phyloP scores from a whole-genome alignment of 1,140 invertebrate species.

The Aphelinus certus region DNA sequence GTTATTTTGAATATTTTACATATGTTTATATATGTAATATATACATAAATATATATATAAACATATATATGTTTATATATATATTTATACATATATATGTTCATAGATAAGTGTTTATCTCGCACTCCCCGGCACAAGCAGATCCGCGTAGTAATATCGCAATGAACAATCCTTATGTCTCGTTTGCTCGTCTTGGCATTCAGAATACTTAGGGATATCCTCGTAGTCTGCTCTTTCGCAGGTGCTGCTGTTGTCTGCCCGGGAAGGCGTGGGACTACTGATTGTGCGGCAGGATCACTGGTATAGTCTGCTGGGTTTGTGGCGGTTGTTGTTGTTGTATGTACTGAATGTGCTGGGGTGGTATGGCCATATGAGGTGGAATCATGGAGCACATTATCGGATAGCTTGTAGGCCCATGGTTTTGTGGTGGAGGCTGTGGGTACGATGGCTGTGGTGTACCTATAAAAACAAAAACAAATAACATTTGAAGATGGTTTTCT shows the following conservation, averaged over 20 bases:
- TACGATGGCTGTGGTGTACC: slow-evolving; percentile 65
- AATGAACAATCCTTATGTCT: slow-evolving; percentile 15
- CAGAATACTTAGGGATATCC: slow-evolving; percentile 34
- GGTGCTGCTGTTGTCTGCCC: slow-evolving; percentile 34
- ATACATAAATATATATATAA: no score
- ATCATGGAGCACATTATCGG: slow-evolving; percentile 71
- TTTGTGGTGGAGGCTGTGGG: slow-evolving; percentile 66
- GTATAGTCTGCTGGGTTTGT: slow-evolving; percentile 66
- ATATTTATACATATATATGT: slow-evolving; percentile 17
- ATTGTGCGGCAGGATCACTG: slow-evolving; percentile 65
- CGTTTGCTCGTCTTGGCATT: slow-evolving; percentile 24
- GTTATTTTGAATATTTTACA: neutral
- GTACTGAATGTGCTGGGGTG: slow-evolving; percentile 66
- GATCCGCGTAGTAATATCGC: slow-evolving; percentile 25
- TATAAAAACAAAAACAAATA: neutral
- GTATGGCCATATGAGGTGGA: slow-evolving; percentile 67
- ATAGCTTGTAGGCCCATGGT: slow-evolving; percentile 63
- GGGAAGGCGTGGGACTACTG: slow-evolving; percentile 56
- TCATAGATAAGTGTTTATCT: slow-evolving; percentile 11
- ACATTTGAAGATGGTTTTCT: no score
- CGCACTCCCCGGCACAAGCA: slow-evolving; percentile 34
- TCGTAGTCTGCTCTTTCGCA: slow-evolving; percentile 28
- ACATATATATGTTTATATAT: slow-evolving; percentile 5
- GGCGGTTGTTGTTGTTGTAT: slow-evolving; percentile 67
- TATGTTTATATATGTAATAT: no score